Base-by-base conservation (phyloP, 2,888 invertebrate species). In the Caenorhabditis macrosperma region DNA sequence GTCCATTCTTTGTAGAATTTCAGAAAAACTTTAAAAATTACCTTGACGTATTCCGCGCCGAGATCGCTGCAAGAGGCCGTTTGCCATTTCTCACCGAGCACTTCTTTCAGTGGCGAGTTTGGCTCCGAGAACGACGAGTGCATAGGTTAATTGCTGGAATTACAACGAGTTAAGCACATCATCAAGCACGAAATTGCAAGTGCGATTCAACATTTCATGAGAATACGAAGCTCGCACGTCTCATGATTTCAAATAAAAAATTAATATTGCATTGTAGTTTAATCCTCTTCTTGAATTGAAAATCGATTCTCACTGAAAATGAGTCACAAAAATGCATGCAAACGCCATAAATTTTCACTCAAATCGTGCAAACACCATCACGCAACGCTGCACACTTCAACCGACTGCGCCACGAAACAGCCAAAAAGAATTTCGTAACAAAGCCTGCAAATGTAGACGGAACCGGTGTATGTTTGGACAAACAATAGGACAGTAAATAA, bases 51-150 rank as follows among this genome's bases (percentile, higher is more conserved):
- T 52, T 75, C 63, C 28, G 72, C 64, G 28, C 74, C 81, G 30
- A 84, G 66, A 74, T 84, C 84, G 26, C 78, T 78, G 33, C 82
- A 84, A 0, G 84, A 84, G 2, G 82, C 76, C 5, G 78, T 80
- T n/a, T 64, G 54, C 82, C 82, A 81, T 41, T 82, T 82, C 10
- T 72, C 78, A 20, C 55, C 63, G 38, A 67, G 63, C 52, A 44
- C 61, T 38, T 81, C 67, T 78, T 78, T 79, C 41, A 76, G 44
- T 30, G 84, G 84, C 33, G 84, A 77, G 26, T 75, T 78, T 12
- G 82, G 84, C 61, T 81, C 78, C 44, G 82, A 82, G 41, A 82
- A 76, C 9, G 84, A 82, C 15, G 82, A 63, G 57, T 60, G 60
- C 67, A 75, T 60, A 54, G 67, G 60, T 63, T 77, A 75, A 66